These are phyloP conservation scores for Parambassis ranga DNA, from an alignment of 2,797 vertebrate genomes.

Conservation along the genomic window DNA sequence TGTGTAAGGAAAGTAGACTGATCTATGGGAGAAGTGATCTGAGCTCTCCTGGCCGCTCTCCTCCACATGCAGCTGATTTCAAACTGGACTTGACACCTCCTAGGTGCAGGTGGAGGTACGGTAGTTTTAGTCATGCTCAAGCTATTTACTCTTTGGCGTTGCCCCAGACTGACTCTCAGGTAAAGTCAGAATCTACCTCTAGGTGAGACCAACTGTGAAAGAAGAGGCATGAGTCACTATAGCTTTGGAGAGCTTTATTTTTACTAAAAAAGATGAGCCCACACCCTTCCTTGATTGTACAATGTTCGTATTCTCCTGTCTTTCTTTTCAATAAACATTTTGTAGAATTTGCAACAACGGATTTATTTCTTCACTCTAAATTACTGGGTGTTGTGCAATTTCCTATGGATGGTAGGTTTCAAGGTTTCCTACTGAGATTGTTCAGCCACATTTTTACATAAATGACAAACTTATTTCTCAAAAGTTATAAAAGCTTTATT, in stretches of 20 bases:
- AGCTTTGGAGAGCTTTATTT: conserved; percentile 82
- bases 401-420: neutral
- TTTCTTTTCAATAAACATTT: conserved; percentile 95
- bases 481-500: conserved; percentile 82
- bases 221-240: conserved; percentile 80
- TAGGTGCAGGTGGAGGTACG: no score
- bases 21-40: no score
- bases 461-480: conserved; percentile 41
- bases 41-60: no score
- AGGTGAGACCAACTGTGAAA: conserved; percentile 91
- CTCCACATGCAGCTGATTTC: no score
- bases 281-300: conserved; percentile 82
- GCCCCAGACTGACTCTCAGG: conserved; percentile 91
- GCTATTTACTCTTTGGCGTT: conserved; percentile 66
- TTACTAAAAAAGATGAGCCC: conserved; percentile 64
- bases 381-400: neutral
- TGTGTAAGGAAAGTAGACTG: no score
- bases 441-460: neutral
- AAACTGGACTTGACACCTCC: no score
- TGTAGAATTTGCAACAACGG: conserved; percentile 85
- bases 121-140: neutral
- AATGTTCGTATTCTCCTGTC: conserved; percentile 86
- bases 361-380: neutral
- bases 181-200: conserved; percentile 97
- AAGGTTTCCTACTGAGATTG: no score